Conservation (phyloP, 2,888 invertebrate species). For the Gryllus longicercus region DNA sequence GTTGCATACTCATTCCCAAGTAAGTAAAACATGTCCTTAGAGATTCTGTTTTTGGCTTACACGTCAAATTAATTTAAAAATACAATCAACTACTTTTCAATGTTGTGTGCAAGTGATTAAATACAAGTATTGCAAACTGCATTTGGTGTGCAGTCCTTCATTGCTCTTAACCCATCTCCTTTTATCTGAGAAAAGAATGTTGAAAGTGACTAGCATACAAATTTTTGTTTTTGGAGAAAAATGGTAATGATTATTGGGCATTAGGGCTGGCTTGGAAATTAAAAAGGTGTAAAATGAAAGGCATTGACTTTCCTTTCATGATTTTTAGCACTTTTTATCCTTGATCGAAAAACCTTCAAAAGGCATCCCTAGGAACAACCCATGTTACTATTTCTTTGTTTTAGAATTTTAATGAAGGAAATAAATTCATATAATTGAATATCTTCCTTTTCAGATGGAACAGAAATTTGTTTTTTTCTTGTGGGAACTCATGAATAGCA, state of each 20-base stretch:
- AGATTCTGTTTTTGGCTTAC: too few relatives aligned
- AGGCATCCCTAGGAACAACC: neutral
- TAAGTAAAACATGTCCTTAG: slow-evolving; percentile 34
- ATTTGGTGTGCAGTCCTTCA: too few relatives aligned
- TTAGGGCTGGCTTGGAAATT: neutral
- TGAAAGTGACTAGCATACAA: too few relatives aligned
- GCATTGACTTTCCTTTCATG: neutral
- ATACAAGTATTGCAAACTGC: too few relatives aligned
- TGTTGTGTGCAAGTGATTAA: too few relatives aligned
- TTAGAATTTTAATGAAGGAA: neutral
- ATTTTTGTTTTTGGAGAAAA: too few relatives aligned
- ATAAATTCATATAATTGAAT: neutral
- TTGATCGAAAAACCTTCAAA: neutral
- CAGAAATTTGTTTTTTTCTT: slow-evolving; percentile 50
- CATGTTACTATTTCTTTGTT: neutral
- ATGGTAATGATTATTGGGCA: neutral
- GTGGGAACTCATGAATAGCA: slow-evolving; percentile 49
- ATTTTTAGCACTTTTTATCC: too few relatives aligned
- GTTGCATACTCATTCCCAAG: slow-evolving; percentile 49
- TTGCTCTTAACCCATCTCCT: too few relatives aligned
- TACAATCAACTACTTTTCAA: too few relatives aligned
- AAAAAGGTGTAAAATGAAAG: neutral
- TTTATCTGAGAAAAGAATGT: too few relatives aligned
- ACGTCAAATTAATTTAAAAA: too few relatives aligned
- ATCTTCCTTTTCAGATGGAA: slow-evolving; percentile 44